These are phyloP conservation scores for Sabatieria punctata DNA, from an alignment of 2,888 invertebrate species.

Conservation along the genomic window DNA sequence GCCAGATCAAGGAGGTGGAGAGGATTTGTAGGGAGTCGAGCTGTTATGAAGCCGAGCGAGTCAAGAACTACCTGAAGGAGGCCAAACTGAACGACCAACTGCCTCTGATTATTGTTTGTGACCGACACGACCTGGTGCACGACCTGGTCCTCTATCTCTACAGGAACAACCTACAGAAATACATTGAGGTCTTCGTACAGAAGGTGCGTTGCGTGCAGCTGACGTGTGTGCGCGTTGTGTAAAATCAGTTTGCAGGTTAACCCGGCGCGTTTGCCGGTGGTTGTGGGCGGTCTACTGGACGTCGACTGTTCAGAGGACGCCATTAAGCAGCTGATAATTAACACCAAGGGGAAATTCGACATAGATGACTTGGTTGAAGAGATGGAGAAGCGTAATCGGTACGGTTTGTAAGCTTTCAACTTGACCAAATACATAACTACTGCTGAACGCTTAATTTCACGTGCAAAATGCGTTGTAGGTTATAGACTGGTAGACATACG, in stretches of 20 bases:
- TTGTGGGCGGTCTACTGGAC: conserved; percentile 88
- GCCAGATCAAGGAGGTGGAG: conserved; percentile 98
- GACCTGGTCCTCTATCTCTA: conserved; percentile 93
- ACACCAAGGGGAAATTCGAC: conserved; percentile 93
- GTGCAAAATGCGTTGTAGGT: too few species aligned
- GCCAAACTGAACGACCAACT: conserved; percentile 89
- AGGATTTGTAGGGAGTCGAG: conserved; percentile 96
- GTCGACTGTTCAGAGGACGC: conserved; percentile 98
- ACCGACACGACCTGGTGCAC: conserved; percentile 97
- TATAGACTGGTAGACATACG: too few species aligned
- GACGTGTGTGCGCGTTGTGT: not conserved
- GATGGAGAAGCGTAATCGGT: conserved; percentile 42
- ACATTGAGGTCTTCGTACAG: conserved; percentile 98
- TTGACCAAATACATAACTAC: too few species aligned
- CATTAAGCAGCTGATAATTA: conserved; percentile 91
- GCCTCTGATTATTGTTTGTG: conserved; percentile 98
- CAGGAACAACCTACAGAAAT: conserved; percentile 93
- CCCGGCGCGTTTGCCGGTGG: conserved; percentile 89
- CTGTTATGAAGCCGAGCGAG: conserved; percentile 94
- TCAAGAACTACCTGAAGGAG: conserved; percentile 98
- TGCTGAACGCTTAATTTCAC: too few species aligned
- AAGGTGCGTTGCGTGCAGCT: too few species aligned
- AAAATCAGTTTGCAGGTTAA: conserved; percentile 50
- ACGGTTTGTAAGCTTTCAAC: too few species aligned
- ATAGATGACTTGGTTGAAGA: conserved; percentile 97